Percentiles rank a stretch among this genome's conserved stretches.
Evolutionary conservation across 2,113 vertebrate species (phyloP).

Genomic region (Channa argus): DNA sequence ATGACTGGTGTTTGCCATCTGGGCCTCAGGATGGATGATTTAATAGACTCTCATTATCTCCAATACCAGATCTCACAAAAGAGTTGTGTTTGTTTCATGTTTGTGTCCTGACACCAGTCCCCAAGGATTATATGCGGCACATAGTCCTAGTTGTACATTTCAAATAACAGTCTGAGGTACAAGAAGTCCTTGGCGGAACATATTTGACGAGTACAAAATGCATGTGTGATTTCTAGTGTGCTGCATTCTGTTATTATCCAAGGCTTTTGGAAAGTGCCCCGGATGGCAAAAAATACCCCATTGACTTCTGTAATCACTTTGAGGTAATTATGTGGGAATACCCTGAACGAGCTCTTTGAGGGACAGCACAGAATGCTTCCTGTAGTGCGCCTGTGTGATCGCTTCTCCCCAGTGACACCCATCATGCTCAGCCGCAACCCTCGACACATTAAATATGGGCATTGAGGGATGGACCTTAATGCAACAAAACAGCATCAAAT

Average conservation of each 20-base stretch:
- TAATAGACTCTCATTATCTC: constrained; percentile 45
- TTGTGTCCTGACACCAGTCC: constrained; percentile 45
- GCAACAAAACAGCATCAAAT: constrained; percentile 61
- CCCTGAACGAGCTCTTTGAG: constrained; percentile 69
- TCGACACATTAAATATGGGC: constrained; percentile 60
- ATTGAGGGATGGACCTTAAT: constrained; percentile 57
- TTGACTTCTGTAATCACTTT: constrained; percentile 78
- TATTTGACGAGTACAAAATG: no score
- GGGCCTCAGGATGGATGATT: constrained; percentile 34
- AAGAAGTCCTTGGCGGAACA: constrained; percentile 26
- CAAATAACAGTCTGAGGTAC: constrained; percentile 36
- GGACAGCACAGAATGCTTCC: constrained; percentile 57
- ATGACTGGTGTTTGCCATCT: constrained; percentile 18
- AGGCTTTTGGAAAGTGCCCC: constrained; percentile 50
- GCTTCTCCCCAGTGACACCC: constrained; percentile 64
- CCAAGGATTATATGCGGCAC: constrained; percentile 49
- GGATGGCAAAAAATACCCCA: constrained; percentile 53
- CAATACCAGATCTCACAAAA: constrained; percentile 50
- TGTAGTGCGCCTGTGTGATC: constrained; percentile 64
- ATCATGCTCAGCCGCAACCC: constrained; percentile 50
- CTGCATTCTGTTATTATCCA: constrained; percentile 59
- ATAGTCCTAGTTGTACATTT: constrained; percentile 29
- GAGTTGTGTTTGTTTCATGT: constrained; percentile 39
- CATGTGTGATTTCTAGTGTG: no score
- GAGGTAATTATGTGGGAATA: constrained; percentile 79